Evolutionary conservation across 2,797 vertebrate genomes (phyloP).

Genomic region (Numenius phaeopus): DNA sequence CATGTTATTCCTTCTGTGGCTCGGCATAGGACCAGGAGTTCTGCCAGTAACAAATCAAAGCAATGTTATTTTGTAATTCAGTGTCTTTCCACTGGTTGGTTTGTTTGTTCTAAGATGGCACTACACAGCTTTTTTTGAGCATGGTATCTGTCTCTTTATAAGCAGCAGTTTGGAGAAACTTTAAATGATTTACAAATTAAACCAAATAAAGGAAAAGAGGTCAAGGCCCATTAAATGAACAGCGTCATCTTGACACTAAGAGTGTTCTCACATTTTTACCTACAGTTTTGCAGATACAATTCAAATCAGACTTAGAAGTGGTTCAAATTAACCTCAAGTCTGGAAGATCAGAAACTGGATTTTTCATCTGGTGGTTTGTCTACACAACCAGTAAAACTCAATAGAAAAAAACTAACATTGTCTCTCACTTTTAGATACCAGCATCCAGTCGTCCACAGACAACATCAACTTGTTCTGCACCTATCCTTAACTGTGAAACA

Average conservation of each 20-base stretch:
- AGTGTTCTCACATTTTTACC: neutral
- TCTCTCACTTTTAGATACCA: neutral
- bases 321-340: neutral
- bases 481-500: slow-evolving; percentile 66
- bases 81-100: neutral
- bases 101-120: neutral
- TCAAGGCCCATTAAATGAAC: neutral
- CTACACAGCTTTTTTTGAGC: neutral
- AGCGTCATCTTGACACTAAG: neutral
- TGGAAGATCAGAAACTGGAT: neutral
- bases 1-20: neutral
- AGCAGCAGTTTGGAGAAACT: neutral
- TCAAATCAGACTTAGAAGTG: neutral
- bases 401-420: neutral
- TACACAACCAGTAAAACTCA: neutral
- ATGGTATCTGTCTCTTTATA: neutral
- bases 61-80: neutral
- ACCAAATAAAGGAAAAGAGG: neutral
- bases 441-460: neutral
- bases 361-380: neutral
- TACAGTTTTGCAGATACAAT: neutral
- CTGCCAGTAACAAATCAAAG: neutral
- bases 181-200: neutral
- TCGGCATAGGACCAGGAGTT: neutral
- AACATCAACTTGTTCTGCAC: neutral